Conservation (phyloP, 2,797 vertebrate genomes). For the Oreonectes daqikongensis region DNA sequence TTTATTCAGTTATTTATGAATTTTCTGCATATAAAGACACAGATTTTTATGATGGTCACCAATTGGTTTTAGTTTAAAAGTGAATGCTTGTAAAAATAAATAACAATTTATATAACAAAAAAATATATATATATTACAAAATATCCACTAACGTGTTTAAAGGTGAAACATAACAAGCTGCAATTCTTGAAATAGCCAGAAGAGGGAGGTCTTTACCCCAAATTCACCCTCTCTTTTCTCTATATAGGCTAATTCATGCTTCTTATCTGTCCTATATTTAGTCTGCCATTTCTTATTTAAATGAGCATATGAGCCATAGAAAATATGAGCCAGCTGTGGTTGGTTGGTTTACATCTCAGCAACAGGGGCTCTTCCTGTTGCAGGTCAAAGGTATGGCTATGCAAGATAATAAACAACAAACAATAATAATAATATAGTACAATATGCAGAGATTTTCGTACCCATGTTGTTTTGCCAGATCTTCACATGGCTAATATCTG, state of each 20-base stretch:
- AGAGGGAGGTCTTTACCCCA: slow-evolving; percentile 43
- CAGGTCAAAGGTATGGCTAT: no score
- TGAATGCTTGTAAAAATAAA: no score
- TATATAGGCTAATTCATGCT: not conserved
- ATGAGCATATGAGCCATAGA: not conserved
- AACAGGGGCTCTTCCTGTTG: no score
- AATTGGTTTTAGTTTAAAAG: no score
- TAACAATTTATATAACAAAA: not conserved
- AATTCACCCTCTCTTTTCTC: slow-evolving; percentile 1
- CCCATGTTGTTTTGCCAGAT: slow-evolving; percentile 45
- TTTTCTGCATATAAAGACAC: no score
- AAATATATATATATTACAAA: no score
- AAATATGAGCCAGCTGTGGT: no score
- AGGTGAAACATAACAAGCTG: not conserved
- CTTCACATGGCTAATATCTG: slow-evolving; percentile 44
- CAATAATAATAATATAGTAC: not conserved
- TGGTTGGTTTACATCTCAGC: no score
- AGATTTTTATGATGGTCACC: no score
- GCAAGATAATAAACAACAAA: not conserved
- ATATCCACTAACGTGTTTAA: not conserved
- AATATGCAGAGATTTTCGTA: not conserved
- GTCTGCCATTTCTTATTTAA: slow-evolving; percentile 8
- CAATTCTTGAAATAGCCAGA: slow-evolving; percentile 37
- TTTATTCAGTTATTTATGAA: no score
- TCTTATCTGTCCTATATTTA: slow-evolving; percentile 33